These are phyloP conservation scores for Helogale parvula DNA, from an alignment of 2,113 vertebrate species.

Conservation along the genomic window DNA sequence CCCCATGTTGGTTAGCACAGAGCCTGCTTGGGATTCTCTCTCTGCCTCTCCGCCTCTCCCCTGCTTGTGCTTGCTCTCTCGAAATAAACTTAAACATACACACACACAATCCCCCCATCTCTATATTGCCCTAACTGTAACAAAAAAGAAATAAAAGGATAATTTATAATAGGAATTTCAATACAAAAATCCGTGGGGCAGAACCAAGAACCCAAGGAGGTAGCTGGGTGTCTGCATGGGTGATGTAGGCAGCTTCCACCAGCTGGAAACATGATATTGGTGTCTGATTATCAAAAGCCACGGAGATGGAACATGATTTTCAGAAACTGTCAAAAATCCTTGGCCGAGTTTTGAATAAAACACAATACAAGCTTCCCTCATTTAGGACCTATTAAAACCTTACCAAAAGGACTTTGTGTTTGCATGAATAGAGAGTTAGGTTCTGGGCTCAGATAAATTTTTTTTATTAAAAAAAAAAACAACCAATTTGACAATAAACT, in stretches of 20 bases:
- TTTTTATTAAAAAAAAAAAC: no score
- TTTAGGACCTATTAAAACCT: not conserved
- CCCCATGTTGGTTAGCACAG: no score
- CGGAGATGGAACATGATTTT: not conserved
- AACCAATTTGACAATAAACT: no score
- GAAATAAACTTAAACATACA: no score
- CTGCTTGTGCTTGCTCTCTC: no score
- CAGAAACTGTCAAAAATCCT: not conserved
- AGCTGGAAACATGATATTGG: fast-evolving
- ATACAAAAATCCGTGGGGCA: not conserved
- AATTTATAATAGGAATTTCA: not conserved
- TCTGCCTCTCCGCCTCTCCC: no score
- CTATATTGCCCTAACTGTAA: not conserved
- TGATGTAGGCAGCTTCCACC: fast-evolving
- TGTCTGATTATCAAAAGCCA: not conserved
- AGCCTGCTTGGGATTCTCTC: no score
- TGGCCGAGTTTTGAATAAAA: not conserved
- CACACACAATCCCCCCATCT: no score
- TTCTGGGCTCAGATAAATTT: not conserved
- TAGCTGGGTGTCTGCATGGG: not conserved
- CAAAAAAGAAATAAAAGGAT: not conserved
- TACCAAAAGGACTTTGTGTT: not conserved
- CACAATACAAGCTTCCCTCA: fast-evolving
- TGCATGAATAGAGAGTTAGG: not conserved
- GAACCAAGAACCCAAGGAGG: not conserved